Percentiles rank a stretch among this genome's conserved stretches.
Evolutionary conservation across 1,140 invertebrate genomes (phyloP).

Genomic region (Eciton burchellii): DNA sequence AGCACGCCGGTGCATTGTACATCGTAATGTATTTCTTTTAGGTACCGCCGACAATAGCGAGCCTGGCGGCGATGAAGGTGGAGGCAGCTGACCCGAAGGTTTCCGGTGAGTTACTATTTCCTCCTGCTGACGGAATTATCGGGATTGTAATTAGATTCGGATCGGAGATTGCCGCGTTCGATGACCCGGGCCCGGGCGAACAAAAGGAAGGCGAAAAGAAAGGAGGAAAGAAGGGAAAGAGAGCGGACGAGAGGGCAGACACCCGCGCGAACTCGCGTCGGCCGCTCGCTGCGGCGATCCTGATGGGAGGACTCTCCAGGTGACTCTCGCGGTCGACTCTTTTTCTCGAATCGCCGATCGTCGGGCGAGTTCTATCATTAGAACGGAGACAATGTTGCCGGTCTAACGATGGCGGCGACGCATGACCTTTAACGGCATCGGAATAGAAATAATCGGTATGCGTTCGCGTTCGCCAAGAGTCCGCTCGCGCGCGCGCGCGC

Average conservation of each 20-base stretch:
- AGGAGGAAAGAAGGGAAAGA: constrained; percentile 26
- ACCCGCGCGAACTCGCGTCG: constrained; percentile 11
- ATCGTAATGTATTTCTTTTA: constrained; percentile 81
- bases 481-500: background rate
- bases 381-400: constrained; percentile 50
- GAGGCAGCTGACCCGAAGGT: constrained; percentile 84
- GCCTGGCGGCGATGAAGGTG: constrained; percentile 84
- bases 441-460: constrained; percentile 57
- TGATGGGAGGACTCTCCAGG: constrained; percentile 41
- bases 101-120: constrained; percentile 84
- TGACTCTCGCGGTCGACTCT: constrained; percentile 42
- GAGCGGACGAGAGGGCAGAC: background rate
- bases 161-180: constrained; percentile 75
- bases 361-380: constrained; percentile 41
- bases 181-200: constrained; percentile 65
- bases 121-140: constrained; percentile 78
- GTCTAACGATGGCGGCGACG: constrained; percentile 12
- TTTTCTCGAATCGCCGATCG: too few relatives aligned
- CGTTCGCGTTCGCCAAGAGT: constrained; percentile 43
- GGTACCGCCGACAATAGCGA: constrained; percentile 84
- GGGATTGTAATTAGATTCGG: constrained; percentile 78
- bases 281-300: constrained; percentile 34
- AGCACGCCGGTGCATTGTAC: constrained; percentile 74
- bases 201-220: constrained; percentile 44
- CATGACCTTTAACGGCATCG: constrained; percentile 47